Conservation (phyloP, 2,113 vertebrate genomes). For the Blennius ocellaris region DNA sequence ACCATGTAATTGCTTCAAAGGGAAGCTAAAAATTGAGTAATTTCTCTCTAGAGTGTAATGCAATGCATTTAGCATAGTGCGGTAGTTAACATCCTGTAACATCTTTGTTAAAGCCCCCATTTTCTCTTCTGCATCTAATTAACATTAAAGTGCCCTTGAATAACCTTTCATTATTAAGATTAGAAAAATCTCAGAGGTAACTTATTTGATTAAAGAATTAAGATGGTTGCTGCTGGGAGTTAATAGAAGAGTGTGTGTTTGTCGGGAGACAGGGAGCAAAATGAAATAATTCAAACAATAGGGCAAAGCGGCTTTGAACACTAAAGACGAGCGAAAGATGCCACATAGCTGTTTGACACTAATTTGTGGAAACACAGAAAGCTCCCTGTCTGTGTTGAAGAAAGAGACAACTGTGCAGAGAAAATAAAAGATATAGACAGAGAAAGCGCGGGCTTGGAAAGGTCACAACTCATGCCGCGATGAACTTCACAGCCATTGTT, state of each 20-base stretch:
- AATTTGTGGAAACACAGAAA: conserved; percentile 41
- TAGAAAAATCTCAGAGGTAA: conserved; percentile 15
- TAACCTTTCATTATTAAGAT: conserved; percentile 29
- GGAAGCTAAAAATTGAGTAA: neutral
- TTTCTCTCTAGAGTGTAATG: neutral
- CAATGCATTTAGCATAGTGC: neutral
- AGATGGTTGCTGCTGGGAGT: conserved; percentile 10
- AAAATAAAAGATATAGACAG: conserved; percentile 24
- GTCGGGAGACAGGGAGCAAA: neutral
- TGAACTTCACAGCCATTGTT: conserved; percentile 44
- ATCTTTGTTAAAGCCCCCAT: conserved; percentile 2
- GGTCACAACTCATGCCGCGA: conserved; percentile 43
- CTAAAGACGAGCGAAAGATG: conserved; percentile 21
- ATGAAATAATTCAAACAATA: neutral
- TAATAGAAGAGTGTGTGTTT: neutral
- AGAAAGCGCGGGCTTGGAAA: conserved; percentile 32
- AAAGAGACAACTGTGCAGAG: neutral
- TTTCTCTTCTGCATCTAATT: conserved; percentile 31
- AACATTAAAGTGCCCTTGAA: conserved; percentile 18
- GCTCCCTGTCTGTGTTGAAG: neutral
- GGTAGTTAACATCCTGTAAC: conserved; percentile 2
- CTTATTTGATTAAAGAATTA: conserved; percentile 28
- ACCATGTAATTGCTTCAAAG: neutral
- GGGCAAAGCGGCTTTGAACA: conserved; percentile 8
- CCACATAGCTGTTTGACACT: conserved; percentile 4